These are phyloP conservation scores for Lagenorhynchus albirostris DNA, from an alignment of 2,113 vertebrate genomes.

Conservation along the genomic window DNA sequence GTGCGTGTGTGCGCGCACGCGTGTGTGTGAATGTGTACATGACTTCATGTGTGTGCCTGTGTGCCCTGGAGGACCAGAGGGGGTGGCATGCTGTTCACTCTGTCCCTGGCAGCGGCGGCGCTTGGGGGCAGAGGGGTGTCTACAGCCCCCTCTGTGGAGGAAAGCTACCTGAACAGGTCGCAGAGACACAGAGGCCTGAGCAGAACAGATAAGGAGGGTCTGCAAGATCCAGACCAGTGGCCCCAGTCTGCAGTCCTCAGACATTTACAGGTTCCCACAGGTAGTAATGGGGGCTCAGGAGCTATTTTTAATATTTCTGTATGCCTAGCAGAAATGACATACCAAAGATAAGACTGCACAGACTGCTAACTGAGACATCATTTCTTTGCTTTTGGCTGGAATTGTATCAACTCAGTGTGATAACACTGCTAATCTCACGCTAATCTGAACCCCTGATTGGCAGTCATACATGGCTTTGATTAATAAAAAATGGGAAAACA, in stretches of 20 bases:
- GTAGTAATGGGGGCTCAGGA: background rate
- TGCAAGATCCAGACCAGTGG: background rate
- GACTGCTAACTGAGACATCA: slow-evolving; percentile 73
- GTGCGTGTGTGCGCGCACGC: rapidly evolving
- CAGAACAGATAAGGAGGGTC: background rate
- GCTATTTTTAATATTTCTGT: slow-evolving; percentile 40
- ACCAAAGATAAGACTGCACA: slow-evolving; percentile 57
- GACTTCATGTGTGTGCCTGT: rapidly evolving
- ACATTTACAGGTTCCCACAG: background rate
- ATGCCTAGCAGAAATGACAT: slow-evolving; percentile 34
- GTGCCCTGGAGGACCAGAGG: background rate
- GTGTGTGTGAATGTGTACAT: background rate
- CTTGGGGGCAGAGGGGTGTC: background rate
- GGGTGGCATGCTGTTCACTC: background rate
- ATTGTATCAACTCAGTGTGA: slow-evolving; percentile 65
- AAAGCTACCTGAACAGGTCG: background rate
- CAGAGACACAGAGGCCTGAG: background rate
- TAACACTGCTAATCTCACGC: slow-evolving; percentile 60
- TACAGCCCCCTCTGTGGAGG: background rate
- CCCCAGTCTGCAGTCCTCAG: background rate
- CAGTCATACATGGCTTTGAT: slow-evolving; percentile 69
- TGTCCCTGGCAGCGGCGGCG: background rate
- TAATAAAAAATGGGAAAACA: slow-evolving; percentile 72
- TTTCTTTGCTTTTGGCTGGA: slow-evolving; percentile 64
- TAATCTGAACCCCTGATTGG: slow-evolving; percentile 72